These are phyloP conservation scores for Borostomias antarcticus DNA, from an alignment of 2,797 vertebrate species.

Conservation along the genomic window DNA sequence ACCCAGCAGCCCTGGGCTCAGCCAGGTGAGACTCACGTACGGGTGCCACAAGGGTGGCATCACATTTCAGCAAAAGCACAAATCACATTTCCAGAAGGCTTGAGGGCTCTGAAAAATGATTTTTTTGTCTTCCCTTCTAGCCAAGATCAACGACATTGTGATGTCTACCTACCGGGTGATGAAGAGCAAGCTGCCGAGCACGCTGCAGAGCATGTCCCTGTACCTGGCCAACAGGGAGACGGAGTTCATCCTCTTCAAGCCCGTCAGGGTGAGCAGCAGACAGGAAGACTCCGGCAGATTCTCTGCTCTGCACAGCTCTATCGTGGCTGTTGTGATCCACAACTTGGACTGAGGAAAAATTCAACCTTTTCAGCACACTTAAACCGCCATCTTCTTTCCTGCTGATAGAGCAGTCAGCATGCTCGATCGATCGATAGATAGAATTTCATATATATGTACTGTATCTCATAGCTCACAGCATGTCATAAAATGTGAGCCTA, in stretches of 20 bases:
- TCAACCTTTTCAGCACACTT: constrained; percentile 1
- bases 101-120: too few relatives aligned
- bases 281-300: not conserved
- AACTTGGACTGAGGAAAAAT: too few relatives aligned
- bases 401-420: constrained; percentile 59
- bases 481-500: too few relatives aligned
- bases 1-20: constrained; percentile 97
- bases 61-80: constrained; percentile 58
- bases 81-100: constrained; percentile 48
- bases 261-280: constrained; percentile 89
- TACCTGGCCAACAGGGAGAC: constrained; percentile 98
- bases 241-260: constrained; percentile 98
- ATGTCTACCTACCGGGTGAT: constrained; percentile 90
- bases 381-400: constrained; percentile 47
- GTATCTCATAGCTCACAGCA: too few relatives aligned
- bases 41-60: constrained; percentile 41
- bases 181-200: constrained; percentile 92
- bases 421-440: constrained; percentile 19
- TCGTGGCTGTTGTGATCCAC: not conserved
- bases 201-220: constrained; percentile 93
- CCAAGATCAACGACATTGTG: constrained; percentile 92
- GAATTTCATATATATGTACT: too few relatives aligned
- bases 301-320: not conserved
- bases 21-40: constrained; percentile 81
- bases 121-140: constrained; percentile 75